Evolutionary conservation across 30 jellyfish, hydroid and myxozoan genomes (phyloP), one percentile per base, ranked within the genome.

Genomic region (Aurelia aurita complex sp. Pacific): DNA sequence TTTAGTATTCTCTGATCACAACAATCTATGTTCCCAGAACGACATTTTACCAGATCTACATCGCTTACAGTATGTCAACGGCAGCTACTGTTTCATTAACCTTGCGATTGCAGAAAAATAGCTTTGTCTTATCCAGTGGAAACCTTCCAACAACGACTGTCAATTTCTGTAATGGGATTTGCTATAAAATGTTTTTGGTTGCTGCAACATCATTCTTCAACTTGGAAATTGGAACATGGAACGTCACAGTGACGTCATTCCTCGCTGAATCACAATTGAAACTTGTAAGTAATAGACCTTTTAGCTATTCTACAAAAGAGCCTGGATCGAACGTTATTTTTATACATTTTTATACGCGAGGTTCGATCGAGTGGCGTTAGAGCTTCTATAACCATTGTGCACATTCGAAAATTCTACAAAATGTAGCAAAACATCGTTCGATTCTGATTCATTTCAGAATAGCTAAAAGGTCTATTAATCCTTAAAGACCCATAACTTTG

Each of bases 11-110:
- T 6, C 83, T 88, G 7, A 69, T n/a, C 16, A 79, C 90, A 6
- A 63, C 96, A 16, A 51, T 92, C 36, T 59, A 13, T 43, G 92
- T 92, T n/a, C 98, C 98, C 6, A 95, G 63, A 38, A 84, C 89
- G 35, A 57, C 97, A 10, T 15, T 72, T 59, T 92, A 92, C 83
- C 36, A 70, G 42, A 78, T 92, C 70, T 76, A 64, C 66, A 81
- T 84, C 5, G 97, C 87, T 9, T 92, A 92, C 63, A 74, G 90
- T 40, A 77, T 92, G 84, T 1, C 81, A 36, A 70, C 59, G 19
- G 71, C 60, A 10, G 77, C 83, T 17, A 75, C 46, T 74, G 54
- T 73, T 16, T 36, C 32, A 35, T 71, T 89, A 32, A 82, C 91
- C 19, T 67, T 90, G 38, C 86, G 91, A 59, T 85, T 90, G 14